These are phyloP conservation scores for Microlaimidae sp. DNA, from an alignment of 2,888 invertebrate genomes.

Conservation along the genomic window DNA sequence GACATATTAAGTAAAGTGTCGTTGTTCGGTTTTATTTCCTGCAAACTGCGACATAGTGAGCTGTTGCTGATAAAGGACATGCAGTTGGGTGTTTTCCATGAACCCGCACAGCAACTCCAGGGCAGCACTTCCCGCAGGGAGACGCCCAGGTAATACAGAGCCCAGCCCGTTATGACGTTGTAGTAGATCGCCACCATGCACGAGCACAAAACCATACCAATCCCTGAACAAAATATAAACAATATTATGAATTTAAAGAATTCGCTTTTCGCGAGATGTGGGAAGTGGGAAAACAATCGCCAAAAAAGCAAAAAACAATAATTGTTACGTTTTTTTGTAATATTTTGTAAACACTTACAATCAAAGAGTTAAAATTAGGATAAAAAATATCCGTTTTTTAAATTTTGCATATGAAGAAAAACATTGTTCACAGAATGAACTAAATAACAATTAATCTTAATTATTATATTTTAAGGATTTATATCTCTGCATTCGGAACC, in stretches of 20 bases:
- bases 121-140: conserved; percentile 39
- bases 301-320: background rate
- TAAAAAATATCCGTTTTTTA: too few species aligned
- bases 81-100: conserved; percentile 37
- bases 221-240: background rate
- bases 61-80: conserved; percentile 9
- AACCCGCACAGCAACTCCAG: conserved; percentile 40
- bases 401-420: too few species aligned
- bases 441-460: too few species aligned
- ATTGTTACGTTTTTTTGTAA: background rate
- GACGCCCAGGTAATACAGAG: conserved; percentile 40
- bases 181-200: conserved; percentile 41
- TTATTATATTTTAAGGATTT: too few species aligned
- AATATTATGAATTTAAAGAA: too few species aligned
- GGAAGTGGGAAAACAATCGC: too few species aligned
- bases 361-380: background rate
- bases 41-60: background rate
- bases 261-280: too few species aligned
- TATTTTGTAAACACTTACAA: background rate
- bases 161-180: conserved; percentile 43
- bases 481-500: too few species aligned
- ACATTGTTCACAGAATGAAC: too few species aligned
- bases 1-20: background rate
- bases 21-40: too few species aligned
- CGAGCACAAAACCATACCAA: conserved; percentile 39